Evolutionary conservation across 2,797 vertebrate genomes (phyloP), one percentile per base, ranked within the genome.

Genomic region (Pseudochromis fuscus): DNA sequence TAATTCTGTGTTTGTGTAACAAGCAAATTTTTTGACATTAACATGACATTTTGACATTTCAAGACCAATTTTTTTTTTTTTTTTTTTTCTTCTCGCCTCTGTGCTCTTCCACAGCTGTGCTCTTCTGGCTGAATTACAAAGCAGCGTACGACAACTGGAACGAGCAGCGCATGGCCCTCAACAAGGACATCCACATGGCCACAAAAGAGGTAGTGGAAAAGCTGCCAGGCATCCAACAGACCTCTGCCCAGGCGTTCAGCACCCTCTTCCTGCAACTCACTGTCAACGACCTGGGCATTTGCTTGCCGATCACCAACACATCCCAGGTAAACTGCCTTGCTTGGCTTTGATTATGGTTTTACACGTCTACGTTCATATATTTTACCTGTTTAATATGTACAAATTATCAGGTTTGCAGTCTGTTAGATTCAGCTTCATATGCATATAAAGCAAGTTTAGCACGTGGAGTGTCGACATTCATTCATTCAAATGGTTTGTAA

Each of bases 101-200:
- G 4, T 59, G 15, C 25, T 57, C 4, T 11, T 33, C 86, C 75
- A 75, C 89, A 99, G 98, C 98, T 82, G 98, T 99, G 62, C 95
- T 99, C 0, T 99, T 99, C 86, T 99, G 98, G 98, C 94, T 99
- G 82, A 99, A 99, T 90, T 99, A 99, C 90, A 99, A 99, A 77
- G 98, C 98, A 3, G 98, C 98, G 0, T 99, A 99, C 48, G 98
- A 99, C 90, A 98, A 98, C 88, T 99, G 98, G 98, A 99, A 99
- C 19, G 98, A 99, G 70, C 98, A 99, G 88, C 94, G 98, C 23
- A 61, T 99, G 95, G 98, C 98, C 53, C 94, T 99, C 40, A 96
- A 98, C 89, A 99, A 97, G 42, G 98, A 99, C 86, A 97, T 99
- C 86, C 98, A 99, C 65, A 92, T 98, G 96, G 98, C 98, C 79